Conservation (phyloP, 1,140 invertebrate species). For the Drosophila repletoides region DNA sequence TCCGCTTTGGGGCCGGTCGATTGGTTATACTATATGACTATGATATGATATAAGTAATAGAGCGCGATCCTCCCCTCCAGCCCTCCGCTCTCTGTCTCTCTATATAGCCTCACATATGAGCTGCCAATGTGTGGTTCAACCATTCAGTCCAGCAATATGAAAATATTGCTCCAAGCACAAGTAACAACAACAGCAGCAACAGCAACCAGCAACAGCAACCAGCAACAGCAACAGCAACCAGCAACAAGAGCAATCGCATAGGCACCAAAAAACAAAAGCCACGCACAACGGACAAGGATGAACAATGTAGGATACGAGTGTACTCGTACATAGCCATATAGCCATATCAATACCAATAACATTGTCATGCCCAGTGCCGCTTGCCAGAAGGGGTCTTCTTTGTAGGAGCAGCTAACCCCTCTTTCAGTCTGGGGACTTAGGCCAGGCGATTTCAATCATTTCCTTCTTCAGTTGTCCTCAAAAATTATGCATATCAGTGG, state of each 20-base stretch:
- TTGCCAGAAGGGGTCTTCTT: no score
- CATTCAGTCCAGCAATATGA: conserved; percentile 33
- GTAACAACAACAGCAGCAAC: conserved; percentile 1
- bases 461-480: no score
- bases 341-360: neutral
- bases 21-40: conserved; percentile 23
- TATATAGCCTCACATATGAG: no score
- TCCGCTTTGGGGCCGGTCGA: conserved; percentile 9
- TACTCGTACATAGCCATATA: neutral
- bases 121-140: conserved; percentile 35
- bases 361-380: neutral
- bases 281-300: conserved; percentile 18
- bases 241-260: neutral
- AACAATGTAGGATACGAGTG: conserved; percentile 22
- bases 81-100: no score
- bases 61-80: conserved; percentile 21
- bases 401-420: no score
- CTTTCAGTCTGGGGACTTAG: no score
- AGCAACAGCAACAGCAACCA: neutral
- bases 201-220: neutral
- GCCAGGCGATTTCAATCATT: no score
- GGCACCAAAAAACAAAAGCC: conserved; percentile 28
- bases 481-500: no score
- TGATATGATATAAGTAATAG: conserved; percentile 27
- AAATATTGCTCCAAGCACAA: conserved; percentile 26